Evolutionary conservation across 2,888 invertebrate species (phyloP).

Genomic region (Amiota minor): DNA sequence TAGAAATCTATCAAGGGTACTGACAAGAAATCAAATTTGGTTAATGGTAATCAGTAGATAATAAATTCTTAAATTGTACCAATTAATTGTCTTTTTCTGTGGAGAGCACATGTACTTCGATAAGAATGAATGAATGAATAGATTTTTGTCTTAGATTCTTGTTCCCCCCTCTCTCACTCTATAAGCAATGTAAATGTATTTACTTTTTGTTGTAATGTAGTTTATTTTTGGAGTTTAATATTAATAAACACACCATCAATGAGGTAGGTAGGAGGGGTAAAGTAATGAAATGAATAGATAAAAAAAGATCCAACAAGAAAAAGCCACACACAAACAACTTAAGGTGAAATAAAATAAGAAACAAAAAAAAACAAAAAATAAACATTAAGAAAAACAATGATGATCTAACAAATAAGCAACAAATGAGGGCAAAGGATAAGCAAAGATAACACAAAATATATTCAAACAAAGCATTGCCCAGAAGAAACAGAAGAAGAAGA

Average conservation of each 20-base stretch:
- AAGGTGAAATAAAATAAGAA: conserved; percentile 5
- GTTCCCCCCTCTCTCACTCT: no score
- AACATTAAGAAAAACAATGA: not conserved
- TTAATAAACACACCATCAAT: not conserved
- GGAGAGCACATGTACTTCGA: not conserved
- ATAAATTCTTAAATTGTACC: no score
- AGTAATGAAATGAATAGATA: not conserved
- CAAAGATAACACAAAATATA: not conserved
- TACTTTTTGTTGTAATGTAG: not conserved
- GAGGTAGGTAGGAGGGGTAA: not conserved
- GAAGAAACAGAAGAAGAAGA: conserved; percentile 32
- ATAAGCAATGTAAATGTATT: not conserved
- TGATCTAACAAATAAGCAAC: conserved; percentile 9
- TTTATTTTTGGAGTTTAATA: conserved; percentile 1
- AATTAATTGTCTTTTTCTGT: no score
- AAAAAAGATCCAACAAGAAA: no score
- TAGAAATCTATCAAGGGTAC: no score
- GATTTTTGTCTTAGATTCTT: not conserved
- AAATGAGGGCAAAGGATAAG: not conserved
- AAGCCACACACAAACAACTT: no score
- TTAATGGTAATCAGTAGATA: no score
- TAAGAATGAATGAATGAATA: not conserved
- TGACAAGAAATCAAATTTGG: no score
- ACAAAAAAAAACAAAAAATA: not conserved
- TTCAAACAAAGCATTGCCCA: no score